Conservation (phyloP, 2,797 vertebrate genomes). For the Amazona ochrocephala region DNA sequence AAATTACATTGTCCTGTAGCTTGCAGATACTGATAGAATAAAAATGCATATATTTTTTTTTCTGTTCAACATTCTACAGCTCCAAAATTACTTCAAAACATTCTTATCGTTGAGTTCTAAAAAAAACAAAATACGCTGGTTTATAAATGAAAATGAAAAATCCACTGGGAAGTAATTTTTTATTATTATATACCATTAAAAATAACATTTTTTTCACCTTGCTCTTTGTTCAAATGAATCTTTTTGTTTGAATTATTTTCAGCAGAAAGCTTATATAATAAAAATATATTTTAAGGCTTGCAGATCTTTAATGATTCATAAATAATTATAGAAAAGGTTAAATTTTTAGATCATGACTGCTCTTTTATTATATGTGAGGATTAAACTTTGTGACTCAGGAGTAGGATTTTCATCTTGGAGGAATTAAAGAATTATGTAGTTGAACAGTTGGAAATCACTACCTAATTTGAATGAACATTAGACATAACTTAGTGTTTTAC, state of each 20-base stretch:
- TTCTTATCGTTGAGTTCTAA: neutral
- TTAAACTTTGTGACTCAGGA: neutral
- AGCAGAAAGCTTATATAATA: neutral
- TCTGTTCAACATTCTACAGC: neutral
- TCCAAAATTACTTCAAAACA: neutral
- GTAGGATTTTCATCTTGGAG: neutral
- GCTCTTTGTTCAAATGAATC: neutral
- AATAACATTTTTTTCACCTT: neutral
- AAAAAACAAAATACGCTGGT: neutral
- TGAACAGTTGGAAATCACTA: neutral
- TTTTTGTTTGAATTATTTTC: neutral
- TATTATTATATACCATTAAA: neutral
- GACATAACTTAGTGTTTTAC: neutral
- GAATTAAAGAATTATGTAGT: neutral
- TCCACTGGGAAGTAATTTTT: neutral
- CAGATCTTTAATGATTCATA: slow-evolving; percentile 26
- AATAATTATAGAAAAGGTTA: neutral
- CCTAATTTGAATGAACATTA: neutral
- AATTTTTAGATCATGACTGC: neutral
- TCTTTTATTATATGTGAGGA: neutral
- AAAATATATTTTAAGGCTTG: slow-evolving; percentile 9
- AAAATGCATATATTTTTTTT: neutral
- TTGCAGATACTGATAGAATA: neutral
- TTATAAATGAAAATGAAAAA: neutral
- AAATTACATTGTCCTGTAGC: neutral